Percentiles rank a stretch among this genome's conserved stretches.
phyloP scores from a whole-genome alignment of 2,113 vertebrate species.

The Polyodon spathula region DNA sequence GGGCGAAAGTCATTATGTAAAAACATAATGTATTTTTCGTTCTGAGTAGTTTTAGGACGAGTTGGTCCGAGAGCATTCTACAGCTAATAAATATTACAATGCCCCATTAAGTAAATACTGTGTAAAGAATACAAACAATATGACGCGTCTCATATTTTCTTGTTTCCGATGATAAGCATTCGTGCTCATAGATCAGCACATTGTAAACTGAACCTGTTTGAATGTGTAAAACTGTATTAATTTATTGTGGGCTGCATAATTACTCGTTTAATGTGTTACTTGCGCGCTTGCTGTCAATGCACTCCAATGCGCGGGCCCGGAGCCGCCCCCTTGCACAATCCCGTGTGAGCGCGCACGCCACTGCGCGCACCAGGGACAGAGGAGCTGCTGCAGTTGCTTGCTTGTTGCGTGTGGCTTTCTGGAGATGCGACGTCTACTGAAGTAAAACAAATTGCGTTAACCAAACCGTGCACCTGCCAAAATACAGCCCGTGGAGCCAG shows the following conservation, averaged over 20 bases:
- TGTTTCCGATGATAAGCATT: too few species aligned
- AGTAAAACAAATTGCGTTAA: not conserved
- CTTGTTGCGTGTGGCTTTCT: not conserved
- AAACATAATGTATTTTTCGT: too few species aligned
- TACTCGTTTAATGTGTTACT: not conserved
- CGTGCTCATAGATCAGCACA: too few species aligned
- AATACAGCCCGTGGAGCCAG: not conserved
- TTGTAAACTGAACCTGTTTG: not conserved
- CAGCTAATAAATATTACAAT: not conserved
- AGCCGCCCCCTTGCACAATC: not conserved
- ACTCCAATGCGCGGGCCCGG: not conserved
- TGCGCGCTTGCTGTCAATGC: not conserved
- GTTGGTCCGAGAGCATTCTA: not conserved
- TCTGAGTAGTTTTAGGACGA: too few species aligned
- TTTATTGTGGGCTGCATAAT: not conserved
- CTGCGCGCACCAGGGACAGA: constrained; percentile 2
- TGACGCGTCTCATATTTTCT: too few species aligned
- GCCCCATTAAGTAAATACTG: too few species aligned
- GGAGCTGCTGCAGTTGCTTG: constrained; percentile 1
- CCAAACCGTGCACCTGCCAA: not conserved
- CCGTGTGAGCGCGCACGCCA: not conserved
- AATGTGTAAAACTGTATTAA: not conserved
- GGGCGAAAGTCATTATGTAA: not conserved
- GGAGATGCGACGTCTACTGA: not conserved
- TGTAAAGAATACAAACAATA: too few species aligned